A percentile compares a stretch with the other conserved stretches of the same genome.
Conservation (phyloP, 2,797 vertebrate species). For the Molothrus aeneus region DNA sequence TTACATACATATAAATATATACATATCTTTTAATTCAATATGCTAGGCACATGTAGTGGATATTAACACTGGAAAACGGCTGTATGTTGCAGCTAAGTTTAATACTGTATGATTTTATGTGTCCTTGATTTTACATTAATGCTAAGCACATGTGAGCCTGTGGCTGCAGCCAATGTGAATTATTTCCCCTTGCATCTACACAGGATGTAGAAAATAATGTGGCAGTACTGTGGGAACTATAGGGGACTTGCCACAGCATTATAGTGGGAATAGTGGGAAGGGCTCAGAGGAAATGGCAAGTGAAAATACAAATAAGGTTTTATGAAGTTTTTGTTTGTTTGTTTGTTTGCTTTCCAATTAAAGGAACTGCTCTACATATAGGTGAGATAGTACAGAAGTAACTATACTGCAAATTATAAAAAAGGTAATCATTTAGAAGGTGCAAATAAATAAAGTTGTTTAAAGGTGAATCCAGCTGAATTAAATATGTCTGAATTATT, state of each 20-base stretch:
- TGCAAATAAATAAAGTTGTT: background rate
- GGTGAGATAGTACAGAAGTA: background rate
- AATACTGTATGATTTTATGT: background rate
- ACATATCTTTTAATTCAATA: background rate
- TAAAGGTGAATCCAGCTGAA: background rate
- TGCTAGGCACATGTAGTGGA: background rate
- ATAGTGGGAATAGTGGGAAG: background rate
- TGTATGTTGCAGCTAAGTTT: background rate
- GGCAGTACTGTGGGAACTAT: background rate
- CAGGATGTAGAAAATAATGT: background rate
- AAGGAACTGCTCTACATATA: background rate
- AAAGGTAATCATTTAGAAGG: background rate
- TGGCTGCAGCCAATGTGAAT: background rate
- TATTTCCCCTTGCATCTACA: background rate
- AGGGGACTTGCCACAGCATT: background rate
- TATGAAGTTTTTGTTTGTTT: background rate
- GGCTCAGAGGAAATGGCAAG: background rate
- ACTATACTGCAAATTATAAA: background rate
- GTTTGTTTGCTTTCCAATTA: background rate
- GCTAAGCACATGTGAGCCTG: background rate
- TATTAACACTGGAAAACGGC: background rate
- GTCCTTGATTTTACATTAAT: conserved; percentile 31
- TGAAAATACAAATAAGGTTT: background rate
- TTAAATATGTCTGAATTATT: background rate
- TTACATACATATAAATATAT: background rate